Evolutionary conservation across 2,888 invertebrate genomes (phyloP).

Genomic region (Catocala nupta): DNA sequence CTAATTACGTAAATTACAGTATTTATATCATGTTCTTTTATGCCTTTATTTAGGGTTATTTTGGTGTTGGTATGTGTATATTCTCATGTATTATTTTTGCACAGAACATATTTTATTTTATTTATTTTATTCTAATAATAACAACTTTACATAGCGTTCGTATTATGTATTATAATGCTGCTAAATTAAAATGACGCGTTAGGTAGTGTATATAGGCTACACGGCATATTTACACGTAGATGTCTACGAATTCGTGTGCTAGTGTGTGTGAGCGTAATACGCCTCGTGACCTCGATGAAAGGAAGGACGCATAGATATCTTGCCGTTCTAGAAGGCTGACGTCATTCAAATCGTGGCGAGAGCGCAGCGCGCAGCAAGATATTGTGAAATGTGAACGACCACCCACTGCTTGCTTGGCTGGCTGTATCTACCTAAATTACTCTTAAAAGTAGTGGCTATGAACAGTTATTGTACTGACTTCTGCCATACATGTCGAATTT

Average conservation of each 20-base stretch:
- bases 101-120: constrained; percentile 28
- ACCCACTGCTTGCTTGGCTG: constrained; percentile 80
- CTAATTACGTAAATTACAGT: constrained; percentile 15
- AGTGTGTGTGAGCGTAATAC: constrained; percentile 79
- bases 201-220: constrained; percentile 43
- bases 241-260: constrained; percentile 55
- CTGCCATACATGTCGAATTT: constrained; percentile 81
- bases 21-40: constrained; percentile 22
- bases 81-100: constrained; percentile 25
- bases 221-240: constrained; percentile 50
- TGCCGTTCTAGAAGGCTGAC: constrained; percentile 85
- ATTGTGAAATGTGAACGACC: constrained; percentile 87
- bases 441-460: constrained; percentile 83
- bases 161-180: constrained; percentile 56
- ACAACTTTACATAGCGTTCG: constrained; percentile 9
- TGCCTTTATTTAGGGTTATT: constrained; percentile 25
- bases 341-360: constrained; percentile 78
- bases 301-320: constrained; percentile 73
- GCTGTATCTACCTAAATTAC: constrained; percentile 75
- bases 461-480: constrained; percentile 83
- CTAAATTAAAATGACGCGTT: constrained; percentile 62
- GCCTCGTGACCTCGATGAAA: constrained; percentile 81
- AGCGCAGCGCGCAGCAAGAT: constrained; percentile 79
- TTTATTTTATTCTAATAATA: constrained; percentile 10
- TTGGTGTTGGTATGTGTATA: constrained; percentile 49